These are phyloP conservation scores for Drosophila simulans DNA, from an alignment of 1,140 invertebrate genomes.

Conservation along the genomic window DNA sequence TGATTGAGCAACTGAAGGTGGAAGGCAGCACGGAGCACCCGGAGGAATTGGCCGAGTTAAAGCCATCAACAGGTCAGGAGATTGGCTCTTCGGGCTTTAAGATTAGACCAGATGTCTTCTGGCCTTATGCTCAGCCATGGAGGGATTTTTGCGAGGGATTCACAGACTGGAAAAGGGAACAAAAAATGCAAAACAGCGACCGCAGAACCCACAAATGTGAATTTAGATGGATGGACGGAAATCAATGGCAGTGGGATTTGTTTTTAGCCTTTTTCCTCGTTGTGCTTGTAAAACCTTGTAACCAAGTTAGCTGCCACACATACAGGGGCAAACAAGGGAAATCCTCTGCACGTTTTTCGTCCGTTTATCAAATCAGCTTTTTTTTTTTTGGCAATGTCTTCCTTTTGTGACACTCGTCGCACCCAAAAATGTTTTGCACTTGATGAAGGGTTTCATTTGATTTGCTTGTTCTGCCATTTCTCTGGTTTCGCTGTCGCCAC, in stretches of 20 bases:
- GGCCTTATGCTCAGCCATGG: conserved; percentile 9
- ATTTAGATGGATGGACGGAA: conserved; percentile 30
- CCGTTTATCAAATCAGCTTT: conserved; percentile 56
- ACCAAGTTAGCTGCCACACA: conserved; percentile 27
- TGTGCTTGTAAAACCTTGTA: conserved; percentile 11
- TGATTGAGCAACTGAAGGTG: conserved; percentile 34
- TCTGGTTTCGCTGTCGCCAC: conserved; percentile 69
- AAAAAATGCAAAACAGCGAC: conserved; percentile 30
- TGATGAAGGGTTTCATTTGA: conserved; percentile 81
- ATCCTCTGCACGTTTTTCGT: conserved; percentile 48
- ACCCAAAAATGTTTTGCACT: conserved; percentile 70
- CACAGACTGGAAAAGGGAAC: conserved; percentile 3
- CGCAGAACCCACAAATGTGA: conserved; percentile 61
- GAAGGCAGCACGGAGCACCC: conserved; percentile 11
- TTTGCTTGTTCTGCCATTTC: conserved; percentile 76
- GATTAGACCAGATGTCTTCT: conserved; percentile 38
- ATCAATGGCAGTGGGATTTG: conserved; percentile 45
- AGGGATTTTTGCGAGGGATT: neutral
- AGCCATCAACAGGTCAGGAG: conserved; percentile 48
- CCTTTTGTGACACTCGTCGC: conserved; percentile 62
- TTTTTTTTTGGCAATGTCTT: conserved; percentile 16
- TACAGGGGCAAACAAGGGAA: conserved; percentile 15
- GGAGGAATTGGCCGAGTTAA: conserved; percentile 16
- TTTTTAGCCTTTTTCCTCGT: conserved; percentile 45
- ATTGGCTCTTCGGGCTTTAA: conserved; percentile 36